phyloP scores from a whole-genome alignment of 1,140 invertebrate genomes.

The Prorops nasuta region DNA sequence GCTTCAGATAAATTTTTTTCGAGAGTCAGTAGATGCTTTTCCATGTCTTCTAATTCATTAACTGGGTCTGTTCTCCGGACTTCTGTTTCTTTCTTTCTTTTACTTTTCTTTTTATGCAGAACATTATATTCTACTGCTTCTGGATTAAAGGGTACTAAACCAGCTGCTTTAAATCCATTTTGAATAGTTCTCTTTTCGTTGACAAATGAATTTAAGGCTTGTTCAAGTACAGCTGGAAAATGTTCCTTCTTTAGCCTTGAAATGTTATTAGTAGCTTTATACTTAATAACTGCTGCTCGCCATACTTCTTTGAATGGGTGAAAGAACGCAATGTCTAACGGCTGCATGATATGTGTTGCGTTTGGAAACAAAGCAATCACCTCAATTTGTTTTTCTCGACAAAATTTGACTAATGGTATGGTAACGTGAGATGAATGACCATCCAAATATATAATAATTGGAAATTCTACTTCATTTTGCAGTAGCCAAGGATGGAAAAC shows the following conservation, averaged over 20 bases:
- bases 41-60: background rate
- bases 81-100: too few relatives aligned
- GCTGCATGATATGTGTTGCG: too few relatives aligned
- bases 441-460: conserved; percentile 42
- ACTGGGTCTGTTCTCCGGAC: background rate
- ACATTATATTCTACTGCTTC: conserved; percentile 8
- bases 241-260: conserved; percentile 11
- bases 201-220: conserved; percentile 1
- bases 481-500: too few relatives aligned
- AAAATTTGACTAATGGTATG: conserved; percentile 14
- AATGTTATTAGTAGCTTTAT: conserved; percentile 15
- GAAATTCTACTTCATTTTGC: too few relatives aligned
- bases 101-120: background rate
- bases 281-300: conserved; percentile 25
- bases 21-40: conserved; percentile 2
- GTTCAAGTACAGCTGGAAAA: conserved; percentile 3
- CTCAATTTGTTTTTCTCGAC: too few relatives aligned
- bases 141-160: conserved; percentile 6
- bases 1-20: conserved; percentile 1
- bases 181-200: conserved; percentile 1
- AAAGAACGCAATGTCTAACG: too few relatives aligned
- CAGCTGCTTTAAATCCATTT: conserved; percentile 10
- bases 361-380: conserved; percentile 40
- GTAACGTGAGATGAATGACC: conserved; percentile 35
- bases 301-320: too few relatives aligned